Evolutionary conservation across 2,888 invertebrate genomes (phyloP).

Genomic region (Germaria angustata): DNA sequence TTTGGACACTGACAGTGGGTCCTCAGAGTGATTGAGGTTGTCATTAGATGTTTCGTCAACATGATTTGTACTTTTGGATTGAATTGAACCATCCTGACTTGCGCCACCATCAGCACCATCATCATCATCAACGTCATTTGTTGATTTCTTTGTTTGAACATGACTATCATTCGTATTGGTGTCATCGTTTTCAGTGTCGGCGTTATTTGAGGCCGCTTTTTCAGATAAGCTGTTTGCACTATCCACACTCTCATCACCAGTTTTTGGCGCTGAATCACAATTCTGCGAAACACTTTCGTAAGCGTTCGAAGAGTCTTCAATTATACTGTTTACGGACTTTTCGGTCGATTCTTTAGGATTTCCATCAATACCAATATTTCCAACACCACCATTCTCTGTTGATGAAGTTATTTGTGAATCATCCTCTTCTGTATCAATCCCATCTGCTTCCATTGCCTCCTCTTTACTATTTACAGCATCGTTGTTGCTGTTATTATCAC

Average conservation of each 20-base stretch:
- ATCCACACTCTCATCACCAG: slow-evolving; percentile 68
- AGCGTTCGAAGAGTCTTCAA: slow-evolving; percentile 64
- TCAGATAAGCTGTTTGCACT: slow-evolving; percentile 69
- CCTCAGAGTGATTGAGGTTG: slow-evolving; percentile 52
- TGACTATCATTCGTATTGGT: slow-evolving; percentile 51
- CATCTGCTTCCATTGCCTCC: slow-evolving; percentile 71
- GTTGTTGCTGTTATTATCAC: slow-evolving; percentile 68
- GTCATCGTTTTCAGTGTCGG: slow-evolving; percentile 60
- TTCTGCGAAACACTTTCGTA: slow-evolving; percentile 61
- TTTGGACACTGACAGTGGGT: slow-evolving; percentile 50
- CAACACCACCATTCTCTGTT: slow-evolving; percentile 73
- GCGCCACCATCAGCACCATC: too few species aligned
- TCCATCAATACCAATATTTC: slow-evolving; percentile 24
- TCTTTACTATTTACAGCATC: slow-evolving; percentile 67
- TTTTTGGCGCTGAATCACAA: slow-evolving; percentile 55
- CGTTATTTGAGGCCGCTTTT: slow-evolving; percentile 51
- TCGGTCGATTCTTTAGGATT: slow-evolving; percentile 25
- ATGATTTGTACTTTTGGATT: slow-evolving; percentile 61
- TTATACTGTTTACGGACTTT: slow-evolving; percentile 42
- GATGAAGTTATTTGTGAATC: slow-evolving; percentile 78
- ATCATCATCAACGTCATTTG: slow-evolving; percentile 65
- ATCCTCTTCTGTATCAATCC: slow-evolving; percentile 70
- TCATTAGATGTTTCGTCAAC: slow-evolving; percentile 59
- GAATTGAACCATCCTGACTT: slow-evolving; percentile 69
- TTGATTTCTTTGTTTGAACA: slow-evolving; percentile 61